phyloP scores from a whole-genome alignment of 2,113 vertebrate species.

The Pelvicachromis taeniatus region DNA sequence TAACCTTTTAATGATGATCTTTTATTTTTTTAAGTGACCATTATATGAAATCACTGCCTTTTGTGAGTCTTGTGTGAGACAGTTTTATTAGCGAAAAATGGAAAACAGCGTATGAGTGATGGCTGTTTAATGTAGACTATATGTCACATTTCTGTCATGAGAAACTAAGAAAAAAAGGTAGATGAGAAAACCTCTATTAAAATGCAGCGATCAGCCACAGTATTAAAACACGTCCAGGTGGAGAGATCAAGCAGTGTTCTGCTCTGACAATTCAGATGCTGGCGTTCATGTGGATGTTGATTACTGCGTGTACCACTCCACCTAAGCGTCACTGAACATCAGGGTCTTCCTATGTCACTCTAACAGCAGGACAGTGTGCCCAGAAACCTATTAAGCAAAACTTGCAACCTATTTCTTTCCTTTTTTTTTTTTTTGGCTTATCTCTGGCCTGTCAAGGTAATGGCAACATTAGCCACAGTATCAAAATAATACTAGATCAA shows the following conservation, averaged over 20 bases:
- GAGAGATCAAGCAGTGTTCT: not conserved
- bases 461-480: not conserved
- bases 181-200: not conserved
- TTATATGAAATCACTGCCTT: not conserved
- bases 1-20: not conserved
- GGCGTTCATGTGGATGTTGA: not conserved
- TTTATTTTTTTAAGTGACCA: not conserved
- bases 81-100: not conserved
- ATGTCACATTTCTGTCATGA: not conserved
- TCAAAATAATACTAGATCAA: not conserved
- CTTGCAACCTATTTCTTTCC: not conserved
- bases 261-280: not conserved
- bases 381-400: not conserved
- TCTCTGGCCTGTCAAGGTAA: not conserved
- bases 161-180: not conserved
- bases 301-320: not conserved
- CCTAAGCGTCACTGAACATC: not conserved
- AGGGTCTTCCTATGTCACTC: not conserved
- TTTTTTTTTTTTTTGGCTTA: rapidly evolving
- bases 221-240: not conserved
- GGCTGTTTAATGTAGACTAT: not conserved
- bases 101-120: not conserved
- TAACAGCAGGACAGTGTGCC: not conserved
- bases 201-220: not conserved
- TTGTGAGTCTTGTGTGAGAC: not conserved